Base-by-base conservation (phyloP, 2,797 vertebrate genomes). In the Clarias platycephalus region DNA sequence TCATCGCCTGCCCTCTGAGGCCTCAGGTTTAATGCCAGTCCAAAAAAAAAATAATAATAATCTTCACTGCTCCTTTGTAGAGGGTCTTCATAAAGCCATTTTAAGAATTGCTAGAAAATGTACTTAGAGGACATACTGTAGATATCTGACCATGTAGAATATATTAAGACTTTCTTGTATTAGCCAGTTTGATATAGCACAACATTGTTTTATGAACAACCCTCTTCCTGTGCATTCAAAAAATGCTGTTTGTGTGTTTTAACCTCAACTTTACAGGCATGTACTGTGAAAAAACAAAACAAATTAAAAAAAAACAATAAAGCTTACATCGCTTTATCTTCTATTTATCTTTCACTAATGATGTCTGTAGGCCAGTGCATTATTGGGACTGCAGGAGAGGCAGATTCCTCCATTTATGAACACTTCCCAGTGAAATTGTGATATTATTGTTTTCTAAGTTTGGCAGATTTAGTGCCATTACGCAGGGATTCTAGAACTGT, bases 1-100 rank as follows among this genome's bases (percentile, higher is more conserved):
- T 89, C 89, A 87, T 88, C 79, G 55, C 91, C 88, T 89, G 89
- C 88, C 89, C 75, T 89, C 86, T 84, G 76, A 85, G 87, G 70
- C 88, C 57, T 86, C 74, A 72, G 85, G 81, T 86, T 57, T 66
- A 80, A 83, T 31, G 28, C 81, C 80, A 84, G 85, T 84, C 75
- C 71, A 53, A 44, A 66, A 71, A 49, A 49, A 72, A 76, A 49
- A 77, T 71, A 84, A 88, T 31, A 1, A 31, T 31, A 71, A 77
- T 57, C 81, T 82, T 85, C 67, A 82, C 77, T 53, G 55, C 81
- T 85, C 67, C 82, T 82, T 68, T 74, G 68, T 82, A 84, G 83
- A 86, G 71, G 87, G 87, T 87, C 79, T 89, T 89, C 89, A 89
- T 88, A 88, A 89, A 89, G 83, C 89, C 81, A 40, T 10, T 49